These are phyloP conservation scores for Tetraodon nigroviridis DNA, from an alignment of 2,113 vertebrate genomes.

Conservation along the genomic window DNA sequence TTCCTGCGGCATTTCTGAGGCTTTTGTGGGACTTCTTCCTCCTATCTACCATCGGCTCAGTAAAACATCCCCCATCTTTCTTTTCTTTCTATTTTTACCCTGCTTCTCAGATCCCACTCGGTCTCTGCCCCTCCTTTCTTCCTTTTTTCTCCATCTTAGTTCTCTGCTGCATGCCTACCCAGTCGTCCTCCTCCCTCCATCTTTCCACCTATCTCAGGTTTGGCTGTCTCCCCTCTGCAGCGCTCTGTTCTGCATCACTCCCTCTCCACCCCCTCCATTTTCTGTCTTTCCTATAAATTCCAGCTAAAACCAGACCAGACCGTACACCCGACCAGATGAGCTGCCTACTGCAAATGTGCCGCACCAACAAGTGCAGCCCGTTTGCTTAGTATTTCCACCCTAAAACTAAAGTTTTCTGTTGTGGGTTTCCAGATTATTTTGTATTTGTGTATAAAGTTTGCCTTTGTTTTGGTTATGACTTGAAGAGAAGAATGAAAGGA, in stretches of 20 bases:
- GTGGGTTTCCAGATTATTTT: not conserved
- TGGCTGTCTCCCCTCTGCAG: slow-evolving; percentile 64
- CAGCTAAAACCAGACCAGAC: slow-evolving; percentile 3
- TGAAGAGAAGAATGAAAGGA: no score
- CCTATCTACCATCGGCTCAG: no score
- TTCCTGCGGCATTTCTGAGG: no score
- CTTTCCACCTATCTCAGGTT: slow-evolving; percentile 59
- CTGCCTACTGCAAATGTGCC: no score
- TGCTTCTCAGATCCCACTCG: slow-evolving; percentile 30
- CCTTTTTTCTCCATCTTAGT: slow-evolving; percentile 34
- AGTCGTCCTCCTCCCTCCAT: slow-evolving; percentile 30
- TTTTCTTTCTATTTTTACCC: slow-evolving; percentile 30
- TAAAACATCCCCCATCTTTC: not conserved
- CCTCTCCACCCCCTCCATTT: slow-evolving; percentile 32
- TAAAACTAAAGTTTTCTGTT: no score
- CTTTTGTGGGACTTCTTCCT: no score
- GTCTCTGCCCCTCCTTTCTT: slow-evolving; percentile 4
- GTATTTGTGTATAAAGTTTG: slow-evolving; percentile 1
- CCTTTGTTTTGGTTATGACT: not conserved
- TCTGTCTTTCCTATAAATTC: slow-evolving; percentile 48
- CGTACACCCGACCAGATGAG: no score
- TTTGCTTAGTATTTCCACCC: slow-evolving; percentile 34
- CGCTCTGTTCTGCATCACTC: slow-evolving; percentile 63
- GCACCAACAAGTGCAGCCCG: no score
- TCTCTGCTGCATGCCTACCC: slow-evolving; percentile 51